These are phyloP conservation scores for Sminthopsis crassicaudata DNA, from an alignment of 2,113 vertebrate species.

Conservation along the genomic window DNA sequence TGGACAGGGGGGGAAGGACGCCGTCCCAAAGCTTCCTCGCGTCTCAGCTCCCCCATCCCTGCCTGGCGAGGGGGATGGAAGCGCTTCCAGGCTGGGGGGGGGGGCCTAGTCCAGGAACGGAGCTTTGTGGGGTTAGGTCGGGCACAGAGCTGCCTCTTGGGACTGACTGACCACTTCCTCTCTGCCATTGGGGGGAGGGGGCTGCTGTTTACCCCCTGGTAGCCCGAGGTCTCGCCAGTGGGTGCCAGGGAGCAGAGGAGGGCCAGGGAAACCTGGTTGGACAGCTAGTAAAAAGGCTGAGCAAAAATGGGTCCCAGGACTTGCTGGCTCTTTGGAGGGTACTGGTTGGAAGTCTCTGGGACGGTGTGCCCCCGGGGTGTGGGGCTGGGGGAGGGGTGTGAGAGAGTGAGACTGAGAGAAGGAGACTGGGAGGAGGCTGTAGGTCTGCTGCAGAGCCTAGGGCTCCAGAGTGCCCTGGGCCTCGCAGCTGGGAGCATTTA, in stretches of 20 bases:
- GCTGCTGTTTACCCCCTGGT: no score
- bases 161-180: conserved; percentile 18
- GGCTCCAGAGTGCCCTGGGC: conserved; percentile 65
- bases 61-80: conserved; percentile 8
- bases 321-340: background rate
- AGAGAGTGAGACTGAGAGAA: background rate
- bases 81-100: background rate
- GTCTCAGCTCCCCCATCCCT: conserved; percentile 40
- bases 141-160: background rate
- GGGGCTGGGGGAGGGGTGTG: fast-evolving
- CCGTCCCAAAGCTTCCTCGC: conserved; percentile 43
- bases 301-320: background rate
- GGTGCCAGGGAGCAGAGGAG: no score
- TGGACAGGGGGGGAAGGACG: background rate
- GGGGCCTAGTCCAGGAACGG: background rate
- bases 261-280: background rate
- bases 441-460: conserved; percentile 52
- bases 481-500: conserved; percentile 85
- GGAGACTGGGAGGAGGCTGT: conserved; percentile 36
- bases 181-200: no score
- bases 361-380: no score
- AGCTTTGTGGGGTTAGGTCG: background rate
- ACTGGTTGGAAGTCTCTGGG: background rate
- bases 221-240: no score
- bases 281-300: background rate